phyloP scores from a whole-genome alignment of 2,797 vertebrate genomes.

The Corythornis leucogaster region DNA sequence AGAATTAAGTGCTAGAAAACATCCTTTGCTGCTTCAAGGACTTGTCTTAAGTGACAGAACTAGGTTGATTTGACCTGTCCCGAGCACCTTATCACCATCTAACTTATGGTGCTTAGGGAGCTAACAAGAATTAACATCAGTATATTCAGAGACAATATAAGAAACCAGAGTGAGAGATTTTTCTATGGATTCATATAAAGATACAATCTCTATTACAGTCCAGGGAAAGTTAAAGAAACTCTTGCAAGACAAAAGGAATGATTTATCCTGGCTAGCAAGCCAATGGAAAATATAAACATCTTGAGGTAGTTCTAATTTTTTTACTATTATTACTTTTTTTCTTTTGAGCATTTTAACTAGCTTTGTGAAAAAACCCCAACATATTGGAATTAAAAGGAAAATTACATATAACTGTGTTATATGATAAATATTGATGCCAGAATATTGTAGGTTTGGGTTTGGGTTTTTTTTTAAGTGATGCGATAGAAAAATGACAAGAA shows the following conservation, averaged over 20 bases:
- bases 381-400: background rate
- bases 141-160: background rate
- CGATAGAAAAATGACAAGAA: background rate
- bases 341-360: background rate
- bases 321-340: background rate
- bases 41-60: background rate
- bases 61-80: background rate
- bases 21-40: background rate
- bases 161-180: background rate
- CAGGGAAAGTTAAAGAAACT: constrained; percentile 26
- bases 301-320: background rate
- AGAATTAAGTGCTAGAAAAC: background rate
- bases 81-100: background rate
- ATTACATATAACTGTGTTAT: background rate
- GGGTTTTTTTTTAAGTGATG: background rate
- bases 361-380: background rate
- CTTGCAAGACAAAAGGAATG: constrained; percentile 22
- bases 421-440: background rate
- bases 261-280: constrained; percentile 33
- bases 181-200: background rate
- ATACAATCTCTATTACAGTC: background rate
- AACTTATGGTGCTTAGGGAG: background rate
- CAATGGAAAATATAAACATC: constrained; percentile 31
- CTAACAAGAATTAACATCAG: background rate
- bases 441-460: background rate